Conservation (phyloP, 2,113 vertebrate species). For the Vulpes ferrilata region DNA sequence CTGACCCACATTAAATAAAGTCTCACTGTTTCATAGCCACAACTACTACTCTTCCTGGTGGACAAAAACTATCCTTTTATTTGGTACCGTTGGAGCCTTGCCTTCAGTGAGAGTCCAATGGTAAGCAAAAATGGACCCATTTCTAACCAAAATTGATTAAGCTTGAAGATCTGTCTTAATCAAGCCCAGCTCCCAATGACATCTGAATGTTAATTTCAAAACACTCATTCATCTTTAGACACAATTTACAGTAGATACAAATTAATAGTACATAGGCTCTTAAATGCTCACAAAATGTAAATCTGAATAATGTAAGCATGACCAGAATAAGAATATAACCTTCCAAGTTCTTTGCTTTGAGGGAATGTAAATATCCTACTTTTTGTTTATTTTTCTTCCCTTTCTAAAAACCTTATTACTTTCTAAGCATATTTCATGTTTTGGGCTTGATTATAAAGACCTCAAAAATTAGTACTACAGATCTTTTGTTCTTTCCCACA, state of each 20-base stretch:
- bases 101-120: not conserved
- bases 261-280: constrained; percentile 60
- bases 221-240: constrained; percentile 37
- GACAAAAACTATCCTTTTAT: constrained; percentile 13
- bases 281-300: constrained; percentile 60
- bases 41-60: not conserved
- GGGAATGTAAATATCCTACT: not conserved
- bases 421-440: constrained; percentile 42
- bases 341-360: constrained; percentile 67
- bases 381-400: not conserved
- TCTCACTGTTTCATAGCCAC: not conserved
- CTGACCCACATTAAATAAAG: not conserved
- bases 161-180: constrained; percentile 43
- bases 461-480: not conserved
- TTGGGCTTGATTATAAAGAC: constrained; percentile 28
- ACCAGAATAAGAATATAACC: constrained; percentile 55
- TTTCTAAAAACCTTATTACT: not conserved
- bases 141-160: constrained; percentile 53
- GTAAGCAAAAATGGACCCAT: not conserved
- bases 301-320: constrained; percentile 53
- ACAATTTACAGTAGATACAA: constrained; percentile 58
- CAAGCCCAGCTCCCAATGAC: constrained; percentile 25
- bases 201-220: constrained; percentile 35
- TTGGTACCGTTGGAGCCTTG: not conserved
- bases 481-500: constrained; percentile 8